phyloP scores from a whole-genome alignment of 2,797 vertebrate genomes.

The Anguilla pacifica region DNA sequence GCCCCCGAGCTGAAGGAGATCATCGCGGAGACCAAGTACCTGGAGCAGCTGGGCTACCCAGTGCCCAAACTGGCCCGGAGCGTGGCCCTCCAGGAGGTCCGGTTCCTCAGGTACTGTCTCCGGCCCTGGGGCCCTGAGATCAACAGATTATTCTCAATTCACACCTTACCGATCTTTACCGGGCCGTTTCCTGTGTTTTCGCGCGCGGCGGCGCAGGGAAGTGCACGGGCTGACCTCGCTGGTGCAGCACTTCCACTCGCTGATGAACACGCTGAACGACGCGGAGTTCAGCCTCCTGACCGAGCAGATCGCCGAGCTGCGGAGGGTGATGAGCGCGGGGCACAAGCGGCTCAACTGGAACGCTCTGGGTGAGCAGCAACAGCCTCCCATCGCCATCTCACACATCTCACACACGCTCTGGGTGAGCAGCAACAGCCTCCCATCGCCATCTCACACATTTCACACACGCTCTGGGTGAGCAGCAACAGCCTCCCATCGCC shows the following conservation, averaged over 20 bases:
- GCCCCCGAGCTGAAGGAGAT: constrained; percentile 78
- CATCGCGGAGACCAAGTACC: constrained; percentile 80
- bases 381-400: background rate
- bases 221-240: constrained; percentile 71
- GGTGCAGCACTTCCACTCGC: constrained; percentile 71
- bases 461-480: no score
- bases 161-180: background rate
- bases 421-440: no score
- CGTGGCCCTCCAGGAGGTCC: constrained; percentile 80
- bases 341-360: constrained; percentile 85
- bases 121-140: background rate
- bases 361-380: constrained; percentile 76
- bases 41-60: constrained; percentile 77
- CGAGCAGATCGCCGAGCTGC: constrained; percentile 71
- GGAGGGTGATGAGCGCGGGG: constrained; percentile 73
- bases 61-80: constrained; percentile 76
- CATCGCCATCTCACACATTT: no score
- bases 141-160: background rate
- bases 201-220: constrained; percentile 65
- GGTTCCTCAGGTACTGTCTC: constrained; percentile 71
- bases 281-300: constrained; percentile 76
- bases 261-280: constrained; percentile 75
- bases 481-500: no score
- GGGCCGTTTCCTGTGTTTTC: background rate
- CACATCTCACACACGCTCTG: background rate